Evolutionary conservation across 2,888 invertebrate species (phyloP), one percentile per base, ranked within the genome.

Genomic region (Chelonus formosanus): DNA sequence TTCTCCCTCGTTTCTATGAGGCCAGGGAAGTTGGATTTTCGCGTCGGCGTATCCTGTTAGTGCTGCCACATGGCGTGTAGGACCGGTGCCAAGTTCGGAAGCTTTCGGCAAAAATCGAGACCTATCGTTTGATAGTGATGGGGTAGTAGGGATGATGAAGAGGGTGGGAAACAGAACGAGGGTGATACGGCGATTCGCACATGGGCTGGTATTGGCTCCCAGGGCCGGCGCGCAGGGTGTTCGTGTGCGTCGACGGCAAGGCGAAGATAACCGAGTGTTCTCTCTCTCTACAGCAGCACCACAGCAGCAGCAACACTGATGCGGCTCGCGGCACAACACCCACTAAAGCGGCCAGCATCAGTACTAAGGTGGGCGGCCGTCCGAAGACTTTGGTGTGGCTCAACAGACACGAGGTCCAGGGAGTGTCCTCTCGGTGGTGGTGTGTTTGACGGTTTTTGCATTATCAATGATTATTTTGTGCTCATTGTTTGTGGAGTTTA

Each of bases 161-260:
- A 2, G n/a, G 31, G 50, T 35, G 50, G 53, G 36, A 44, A 40
- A 52, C 7, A 56, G 45, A 36, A 10, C 48, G 57, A 34, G 56
- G 61, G 35, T 47, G 36, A 61, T 35, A 55, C 56, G 52, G 43
- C 61, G 65, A 61, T 62, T 66, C 56, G 80, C 83, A 81, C 83
- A 82, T 83, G 83, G 83, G 78, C 80, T 80, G 83, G 82, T 81
- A 83, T 83, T 83, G 83, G 83, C 81, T 81, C 82, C 82, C 81
- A 81, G 83, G 83, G 81, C 57, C 44, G 62, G 66, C 78, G 80
- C 63, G 70, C 67, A 69, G 67, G 63, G 62, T 69, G 57, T 54
- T 57, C 50, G n/a, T n/a, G 76, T 76, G 76, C 76, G 78, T 77
- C 75, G 80, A 78, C 35, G 56, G 57, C 40, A 61, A 10, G 32